Conservation (phyloP, 2,888 invertebrate genomes). For the Anthrax anthrax region DNA sequence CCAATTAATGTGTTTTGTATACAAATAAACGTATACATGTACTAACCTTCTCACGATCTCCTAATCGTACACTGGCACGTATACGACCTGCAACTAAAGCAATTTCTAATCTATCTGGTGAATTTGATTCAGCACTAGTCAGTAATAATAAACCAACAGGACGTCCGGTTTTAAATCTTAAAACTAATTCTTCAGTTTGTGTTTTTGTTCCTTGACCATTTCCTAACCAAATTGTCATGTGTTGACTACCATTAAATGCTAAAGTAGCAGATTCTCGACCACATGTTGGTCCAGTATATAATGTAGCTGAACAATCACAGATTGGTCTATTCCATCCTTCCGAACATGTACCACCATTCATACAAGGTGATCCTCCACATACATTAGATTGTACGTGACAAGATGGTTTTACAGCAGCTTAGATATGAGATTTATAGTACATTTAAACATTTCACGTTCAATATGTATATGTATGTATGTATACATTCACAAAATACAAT, state of each 20-base stretch:
- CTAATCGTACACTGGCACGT: constrained; percentile 65
- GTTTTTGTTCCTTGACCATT: constrained; percentile 57
- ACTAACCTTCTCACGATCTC: constrained; percentile 67
- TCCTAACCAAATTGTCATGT: constrained; percentile 58
- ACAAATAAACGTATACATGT: no score
- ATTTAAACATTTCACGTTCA: not conserved
- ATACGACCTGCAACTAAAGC: constrained; percentile 73
- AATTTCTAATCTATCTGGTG: constrained; percentile 71
- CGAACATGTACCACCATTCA: constrained; percentile 73
- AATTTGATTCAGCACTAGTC: constrained; percentile 61
- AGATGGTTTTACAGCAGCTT: constrained; percentile 77
- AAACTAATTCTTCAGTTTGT: constrained; percentile 77
- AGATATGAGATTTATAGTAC: constrained; percentile 12
- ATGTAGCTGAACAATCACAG: constrained; percentile 83
- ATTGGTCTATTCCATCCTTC: constrained; percentile 94
- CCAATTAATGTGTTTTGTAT: no score
- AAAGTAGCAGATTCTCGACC: constrained; percentile 80
- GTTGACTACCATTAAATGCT: constrained; percentile 78
- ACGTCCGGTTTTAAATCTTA: constrained; percentile 71
- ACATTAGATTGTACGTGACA: constrained; percentile 72
- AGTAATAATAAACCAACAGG: constrained; percentile 64
- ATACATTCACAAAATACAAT: no score
- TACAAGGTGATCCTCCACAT: constrained; percentile 75
- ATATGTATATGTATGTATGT: no score
- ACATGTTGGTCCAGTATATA: constrained; percentile 82